Base-by-base conservation (phyloP, 2,888 invertebrate genomes). In the Crossocerus cetratus region DNA sequence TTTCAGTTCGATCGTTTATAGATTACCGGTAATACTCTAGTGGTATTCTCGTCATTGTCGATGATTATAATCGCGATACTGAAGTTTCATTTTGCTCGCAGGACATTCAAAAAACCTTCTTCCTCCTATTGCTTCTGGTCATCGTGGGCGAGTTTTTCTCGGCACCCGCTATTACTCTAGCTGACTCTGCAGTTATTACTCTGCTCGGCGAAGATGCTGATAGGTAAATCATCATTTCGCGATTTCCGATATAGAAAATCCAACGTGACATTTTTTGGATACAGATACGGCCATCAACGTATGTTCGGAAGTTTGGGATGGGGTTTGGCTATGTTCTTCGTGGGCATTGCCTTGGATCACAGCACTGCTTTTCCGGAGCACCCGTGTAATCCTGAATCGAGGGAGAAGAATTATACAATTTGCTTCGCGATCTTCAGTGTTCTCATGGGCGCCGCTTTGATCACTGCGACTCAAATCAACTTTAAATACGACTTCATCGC, bases 241-340 rank as follows among this genome's bases (percentile, higher is more conserved):
- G 16, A 2, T 1, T 18, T 1, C 2, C 1, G 11, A 32, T 32
- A 32, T 32, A 32, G 32, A 32, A 32, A 32, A 32, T 32, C 11
- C 32, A 32, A 32, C 11, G 32, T 2, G 49, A 16, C 16, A 55
- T 64, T 2, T 5, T 22, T 8, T 42, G 2, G 45, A 18, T 20
- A 20, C 16, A 92, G 95, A 82, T 97, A 99, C 90, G 99, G 99
- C 0, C 96, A 98, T 86, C 99, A 99, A 91, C 94, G 99, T 82
- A 98, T 99, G 97, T 99, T 98, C 88, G 98, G 98, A 1, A 98
- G 98, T 18, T 92, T 99, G 68, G 99, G 99, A 56, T 99, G 99
- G 99, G 99, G 98, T 32, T 92, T 99, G 83, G 96, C 99, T 57
- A 99, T 99, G 99, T 99, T 99, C 91, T 95, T 99, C 89, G 98